These are phyloP conservation scores for Crotalus viridis DNA, from an alignment of 2,113 vertebrate genomes.

Conservation along the genomic window DNA sequence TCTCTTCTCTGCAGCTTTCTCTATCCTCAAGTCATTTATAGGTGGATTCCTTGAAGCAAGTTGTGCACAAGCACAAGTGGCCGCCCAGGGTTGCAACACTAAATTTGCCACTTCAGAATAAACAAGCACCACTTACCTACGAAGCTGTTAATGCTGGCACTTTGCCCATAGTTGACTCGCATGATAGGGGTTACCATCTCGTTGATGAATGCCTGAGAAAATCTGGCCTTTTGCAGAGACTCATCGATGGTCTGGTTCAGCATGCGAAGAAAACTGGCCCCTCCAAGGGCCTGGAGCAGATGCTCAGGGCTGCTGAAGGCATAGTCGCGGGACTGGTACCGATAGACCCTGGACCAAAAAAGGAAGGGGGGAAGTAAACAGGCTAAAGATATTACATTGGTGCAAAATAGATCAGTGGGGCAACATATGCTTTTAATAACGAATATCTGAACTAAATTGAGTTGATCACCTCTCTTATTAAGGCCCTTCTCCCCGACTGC, in stretches of 20 bases:
- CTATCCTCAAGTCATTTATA: too few species aligned
- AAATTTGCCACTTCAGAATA: background rate
- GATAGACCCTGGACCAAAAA: slow-evolving; percentile 82
- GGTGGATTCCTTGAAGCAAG: background rate
- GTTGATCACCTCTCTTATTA: background rate
- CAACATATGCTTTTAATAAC: background rate
- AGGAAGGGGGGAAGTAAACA: background rate
- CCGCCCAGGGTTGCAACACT: background rate
- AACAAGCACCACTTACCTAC: slow-evolving; percentile 75
- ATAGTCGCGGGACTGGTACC: slow-evolving; percentile 89
- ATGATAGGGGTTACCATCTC: slow-evolving; percentile 80
- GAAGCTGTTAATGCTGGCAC: slow-evolving; percentile 76
- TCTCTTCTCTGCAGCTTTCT: too few species aligned
- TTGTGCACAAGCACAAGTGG: background rate
- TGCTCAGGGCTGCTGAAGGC: slow-evolving; percentile 86
- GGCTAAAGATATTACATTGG: background rate
- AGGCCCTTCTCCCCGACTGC: too few species aligned
- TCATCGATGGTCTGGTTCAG: slow-evolving; percentile 86
- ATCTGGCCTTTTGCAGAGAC: slow-evolving; percentile 81
- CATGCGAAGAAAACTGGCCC: slow-evolving; percentile 71
- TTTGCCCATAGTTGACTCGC: slow-evolving; percentile 84
- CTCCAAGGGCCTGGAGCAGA: slow-evolving; percentile 86
- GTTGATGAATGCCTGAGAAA: slow-evolving; percentile 87
- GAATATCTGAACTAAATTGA: background rate
- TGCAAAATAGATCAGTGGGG: background rate